Conservation (phyloP, 2,888 invertebrate genomes). For the Parelbella ahira region DNA sequence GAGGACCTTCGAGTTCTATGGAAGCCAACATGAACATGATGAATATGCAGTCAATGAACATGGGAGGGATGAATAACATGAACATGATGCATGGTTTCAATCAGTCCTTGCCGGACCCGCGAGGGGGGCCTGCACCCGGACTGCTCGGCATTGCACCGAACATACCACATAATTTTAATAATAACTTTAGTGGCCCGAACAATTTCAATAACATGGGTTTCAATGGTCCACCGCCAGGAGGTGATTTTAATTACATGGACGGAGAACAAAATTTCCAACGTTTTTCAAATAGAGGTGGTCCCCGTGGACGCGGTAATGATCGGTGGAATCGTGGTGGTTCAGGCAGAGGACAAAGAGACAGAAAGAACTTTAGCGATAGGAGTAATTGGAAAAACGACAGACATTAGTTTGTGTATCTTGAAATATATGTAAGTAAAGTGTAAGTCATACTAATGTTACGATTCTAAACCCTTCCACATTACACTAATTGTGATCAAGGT, state of each 20-base stretch:
- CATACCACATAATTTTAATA: constrained; percentile 73
- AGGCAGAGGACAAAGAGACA: constrained; percentile 68
- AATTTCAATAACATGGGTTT: constrained; percentile 69
- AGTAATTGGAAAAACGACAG: constrained; percentile 78
- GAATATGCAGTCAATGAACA: constrained; percentile 66
- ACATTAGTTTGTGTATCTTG: constrained; percentile 53
- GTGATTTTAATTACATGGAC: constrained; percentile 69
- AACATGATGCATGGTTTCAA: constrained; percentile 64
- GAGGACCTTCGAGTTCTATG: constrained; percentile 46
- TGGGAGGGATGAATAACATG: constrained; percentile 61
- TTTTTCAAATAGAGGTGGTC: constrained; percentile 66
- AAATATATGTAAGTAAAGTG: constrained; percentile 23
- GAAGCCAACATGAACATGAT: constrained; percentile 63
- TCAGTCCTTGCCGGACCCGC: constrained; percentile 67
- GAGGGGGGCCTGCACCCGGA: constrained; percentile 76
- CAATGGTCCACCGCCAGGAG: constrained; percentile 62
- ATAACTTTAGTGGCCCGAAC: constrained; percentile 59
- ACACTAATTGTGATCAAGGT: constrained; percentile 63
- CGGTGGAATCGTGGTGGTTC: constrained; percentile 70
- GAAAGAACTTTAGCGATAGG: constrained; percentile 75
- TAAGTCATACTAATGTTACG: constrained; percentile 25
- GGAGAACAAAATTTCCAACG: constrained; percentile 65
- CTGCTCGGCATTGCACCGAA: constrained; percentile 80
- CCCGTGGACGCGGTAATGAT: constrained; percentile 68
- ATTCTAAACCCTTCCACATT: constrained; percentile 54